A percentile compares a stretch with the other conserved stretches of the same genome.
Evolutionary conservation across 2,113 vertebrate species (phyloP).

Genomic region (Neolamprologus kungweensis): DNA sequence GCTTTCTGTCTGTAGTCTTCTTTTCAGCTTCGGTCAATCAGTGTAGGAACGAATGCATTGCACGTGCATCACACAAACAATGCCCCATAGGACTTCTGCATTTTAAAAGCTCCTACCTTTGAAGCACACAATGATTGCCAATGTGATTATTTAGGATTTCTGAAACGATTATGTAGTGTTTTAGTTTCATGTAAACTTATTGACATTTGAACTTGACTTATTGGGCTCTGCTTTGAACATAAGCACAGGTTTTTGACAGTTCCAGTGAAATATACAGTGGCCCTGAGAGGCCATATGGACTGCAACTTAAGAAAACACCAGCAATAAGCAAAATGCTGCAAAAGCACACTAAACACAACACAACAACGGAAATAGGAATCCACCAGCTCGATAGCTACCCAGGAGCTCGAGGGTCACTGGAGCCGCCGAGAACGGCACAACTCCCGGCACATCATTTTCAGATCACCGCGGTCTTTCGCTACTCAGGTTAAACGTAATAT

Average conservation of each 20-base stretch:
- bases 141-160: neutral
- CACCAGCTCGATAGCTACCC: neutral
- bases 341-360: neutral
- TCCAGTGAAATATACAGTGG: neutral
- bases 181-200: neutral
- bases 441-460: neutral
- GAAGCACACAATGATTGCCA: neutral
- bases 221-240: neutral
- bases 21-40: neutral
- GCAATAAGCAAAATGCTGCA: neutral
- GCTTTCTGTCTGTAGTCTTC: neutral
- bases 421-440: neutral
- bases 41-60: neutral
- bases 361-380: neutral
- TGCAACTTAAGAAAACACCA: neutral
- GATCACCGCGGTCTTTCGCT: fast-evolving
- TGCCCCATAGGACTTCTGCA: neutral
- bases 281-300: neutral
- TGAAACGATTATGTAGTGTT: neutral
- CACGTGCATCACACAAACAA: neutral
- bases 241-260: neutral
- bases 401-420: neutral
- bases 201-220: neutral
- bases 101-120: neutral
- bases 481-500: neutral